Conservation (phyloP, 2,113 vertebrate genomes). For the human (Homo sapiens) region DNA sequence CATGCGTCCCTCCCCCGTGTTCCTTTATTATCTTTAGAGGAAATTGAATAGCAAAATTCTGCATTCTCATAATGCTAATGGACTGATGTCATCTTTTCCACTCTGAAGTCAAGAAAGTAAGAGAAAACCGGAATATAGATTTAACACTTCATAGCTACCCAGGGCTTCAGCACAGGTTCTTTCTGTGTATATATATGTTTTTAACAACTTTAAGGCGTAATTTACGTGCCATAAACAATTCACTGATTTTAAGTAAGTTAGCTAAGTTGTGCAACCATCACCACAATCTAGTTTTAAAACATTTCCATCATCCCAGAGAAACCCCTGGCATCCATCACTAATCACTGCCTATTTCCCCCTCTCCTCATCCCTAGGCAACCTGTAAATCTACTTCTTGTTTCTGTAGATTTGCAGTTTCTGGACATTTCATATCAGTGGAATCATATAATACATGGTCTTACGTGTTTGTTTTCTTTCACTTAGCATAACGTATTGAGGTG, state of each 20-base stretch:
- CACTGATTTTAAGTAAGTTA: neutral
- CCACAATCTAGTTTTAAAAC: neutral
- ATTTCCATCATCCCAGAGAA: neutral
- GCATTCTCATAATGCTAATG: conserved; percentile 68
- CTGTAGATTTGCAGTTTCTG: neutral
- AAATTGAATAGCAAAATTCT: conserved; percentile 65
- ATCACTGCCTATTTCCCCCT: neutral
- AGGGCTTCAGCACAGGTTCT: neutral
- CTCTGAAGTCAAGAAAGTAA: conserved; percentile 32
- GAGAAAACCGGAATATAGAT: neutral
- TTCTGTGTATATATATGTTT: neutral
- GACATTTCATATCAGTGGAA: neutral
- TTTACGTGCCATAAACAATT: neutral
- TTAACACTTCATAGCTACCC: neutral
- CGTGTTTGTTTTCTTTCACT: neutral
- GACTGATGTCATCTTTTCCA: conserved; percentile 67
- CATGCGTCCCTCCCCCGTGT: neutral
- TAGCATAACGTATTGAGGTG: neutral
- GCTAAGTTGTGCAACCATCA: neutral
- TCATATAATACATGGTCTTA: neutral
- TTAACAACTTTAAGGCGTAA: neutral
- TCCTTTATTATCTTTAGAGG: conserved; percentile 58
- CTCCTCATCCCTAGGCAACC: neutral
- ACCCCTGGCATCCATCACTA: neutral
- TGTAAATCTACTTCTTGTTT: neutral